These are phyloP conservation scores for Desoria tigrina DNA, from an alignment of 2,888 invertebrate species.

Conservation along the genomic window DNA sequence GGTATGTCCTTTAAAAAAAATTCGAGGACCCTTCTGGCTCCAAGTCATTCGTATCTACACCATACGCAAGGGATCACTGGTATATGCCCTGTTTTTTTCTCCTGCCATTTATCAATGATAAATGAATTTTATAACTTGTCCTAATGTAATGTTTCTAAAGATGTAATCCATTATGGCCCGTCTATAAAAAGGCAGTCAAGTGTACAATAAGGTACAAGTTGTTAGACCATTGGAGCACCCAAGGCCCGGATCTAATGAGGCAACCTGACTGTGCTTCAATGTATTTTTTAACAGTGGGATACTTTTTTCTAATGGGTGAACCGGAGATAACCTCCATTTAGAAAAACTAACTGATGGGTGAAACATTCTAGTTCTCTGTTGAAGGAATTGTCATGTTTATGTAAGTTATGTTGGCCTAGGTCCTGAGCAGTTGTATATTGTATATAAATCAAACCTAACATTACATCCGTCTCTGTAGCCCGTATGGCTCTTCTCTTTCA, in stretches of 20 bases:
- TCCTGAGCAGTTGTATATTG: not conserved
- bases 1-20: not conserved
- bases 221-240: not conserved
- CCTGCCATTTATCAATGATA: constrained; percentile 26
- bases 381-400: constrained; percentile 13
- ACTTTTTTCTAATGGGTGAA: constrained; percentile 8
- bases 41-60: not conserved
- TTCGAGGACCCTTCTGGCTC: not conserved
- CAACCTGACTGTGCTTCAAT: constrained; percentile 7
- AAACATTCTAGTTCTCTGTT: constrained; percentile 5
- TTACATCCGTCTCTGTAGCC: too few species aligned
- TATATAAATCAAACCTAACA: too few species aligned
- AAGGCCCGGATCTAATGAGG: constrained; percentile 11
- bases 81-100: constrained; percentile 15
- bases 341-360: constrained; percentile 8
- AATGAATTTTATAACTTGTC: constrained; percentile 32
- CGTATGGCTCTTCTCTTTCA: too few species aligned
- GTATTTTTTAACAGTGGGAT: constrained; percentile 13
- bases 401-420: constrained; percentile 12
- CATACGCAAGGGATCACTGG: constrained; percentile 4
- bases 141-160: constrained; percentile 13
- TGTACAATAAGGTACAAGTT: constrained; percentile 7
- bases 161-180: constrained; percentile 16
- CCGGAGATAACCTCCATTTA: constrained; percentile 14
- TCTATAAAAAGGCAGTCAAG: not conserved